Evolutionary conservation across 2,888 invertebrate genomes (phyloP).

Genomic region (Muschampia plurimacula): DNA sequence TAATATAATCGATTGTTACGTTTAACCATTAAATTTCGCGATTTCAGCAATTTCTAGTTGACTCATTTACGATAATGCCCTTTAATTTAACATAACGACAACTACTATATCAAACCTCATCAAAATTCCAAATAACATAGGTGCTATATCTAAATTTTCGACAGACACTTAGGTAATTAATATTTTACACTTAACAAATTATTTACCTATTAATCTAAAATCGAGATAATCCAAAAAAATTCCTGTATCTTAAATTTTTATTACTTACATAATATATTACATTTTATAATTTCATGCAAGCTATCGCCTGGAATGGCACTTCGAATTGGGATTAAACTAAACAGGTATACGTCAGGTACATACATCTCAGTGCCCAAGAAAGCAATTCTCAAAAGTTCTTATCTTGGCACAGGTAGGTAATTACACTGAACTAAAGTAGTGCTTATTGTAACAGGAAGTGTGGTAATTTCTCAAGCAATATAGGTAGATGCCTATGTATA

Average conservation of each 20-base stretch:
- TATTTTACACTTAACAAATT: background rate
- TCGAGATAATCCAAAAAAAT: too few relatives aligned
- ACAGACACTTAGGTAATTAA: background rate
- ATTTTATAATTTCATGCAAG: too few relatives aligned
- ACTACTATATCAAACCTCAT: background rate
- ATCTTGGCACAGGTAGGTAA: constrained; percentile 19
- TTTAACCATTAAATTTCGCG: constrained; percentile 36
- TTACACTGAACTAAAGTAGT: background rate
- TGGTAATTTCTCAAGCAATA: constrained; percentile 6
- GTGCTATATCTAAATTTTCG: background rate
- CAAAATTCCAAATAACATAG: background rate
- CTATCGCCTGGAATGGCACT: too few relatives aligned
- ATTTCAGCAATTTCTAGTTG: constrained; percentile 22
- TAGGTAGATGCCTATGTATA: too few relatives aligned
- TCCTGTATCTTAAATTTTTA: too few relatives aligned
- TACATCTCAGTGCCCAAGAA: background rate
- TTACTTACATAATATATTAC: too few relatives aligned
- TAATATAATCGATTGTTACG: constrained; percentile 46
- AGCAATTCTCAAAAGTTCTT: constrained; percentile 28
- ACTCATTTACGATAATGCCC: constrained; percentile 18
- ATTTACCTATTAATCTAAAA: background rate
- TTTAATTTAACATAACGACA: constrained; percentile 1
- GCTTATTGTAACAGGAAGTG: constrained; percentile 9
- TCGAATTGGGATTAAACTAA: too few relatives aligned
- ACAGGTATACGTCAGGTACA: background rate